Conservation (phyloP, 2,888 invertebrate genomes). For the Amiota minor region DNA sequence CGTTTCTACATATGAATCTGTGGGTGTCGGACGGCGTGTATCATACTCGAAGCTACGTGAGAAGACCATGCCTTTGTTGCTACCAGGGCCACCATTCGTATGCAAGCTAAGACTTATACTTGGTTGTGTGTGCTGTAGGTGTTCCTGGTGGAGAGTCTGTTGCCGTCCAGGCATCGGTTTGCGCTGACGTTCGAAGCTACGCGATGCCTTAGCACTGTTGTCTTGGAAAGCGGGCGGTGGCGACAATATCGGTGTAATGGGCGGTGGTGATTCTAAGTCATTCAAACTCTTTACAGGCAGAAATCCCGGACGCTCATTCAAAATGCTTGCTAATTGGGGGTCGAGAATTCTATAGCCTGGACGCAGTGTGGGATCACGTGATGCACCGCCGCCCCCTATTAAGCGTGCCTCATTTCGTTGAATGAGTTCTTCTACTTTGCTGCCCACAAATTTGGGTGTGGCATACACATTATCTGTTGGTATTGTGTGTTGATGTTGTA, state of each 20-base stretch:
- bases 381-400: constrained; percentile 38
- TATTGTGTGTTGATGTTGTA: constrained; percentile 53
- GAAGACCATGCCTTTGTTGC: constrained; percentile 72
- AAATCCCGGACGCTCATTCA: constrained; percentile 73
- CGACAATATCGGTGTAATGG: constrained; percentile 81
- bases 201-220: constrained; percentile 63
- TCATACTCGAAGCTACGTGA: constrained; percentile 74
- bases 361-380: constrained; percentile 62
- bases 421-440: constrained; percentile 73
- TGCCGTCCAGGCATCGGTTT: constrained; percentile 40
- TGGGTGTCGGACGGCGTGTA: constrained; percentile 66
- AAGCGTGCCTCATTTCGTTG: constrained; percentile 70
- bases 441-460: constrained; percentile 64
- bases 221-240: constrained; percentile 83
- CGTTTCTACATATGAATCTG: constrained; percentile 70
- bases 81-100: constrained; percentile 45
- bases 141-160: constrained; percentile 45
- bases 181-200: constrained; percentile 56
- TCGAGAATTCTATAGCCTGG: constrained; percentile 71
- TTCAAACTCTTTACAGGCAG: constrained; percentile 70
- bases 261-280: constrained; percentile 76
- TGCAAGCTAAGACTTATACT: constrained; percentile 48
- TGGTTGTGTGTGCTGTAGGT: constrained; percentile 46
- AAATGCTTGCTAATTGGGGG: constrained; percentile 70
- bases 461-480: constrained; percentile 49